phyloP scores from a whole-genome alignment of 1,140 invertebrate species.

The Trichogramma pretiosum region DNA sequence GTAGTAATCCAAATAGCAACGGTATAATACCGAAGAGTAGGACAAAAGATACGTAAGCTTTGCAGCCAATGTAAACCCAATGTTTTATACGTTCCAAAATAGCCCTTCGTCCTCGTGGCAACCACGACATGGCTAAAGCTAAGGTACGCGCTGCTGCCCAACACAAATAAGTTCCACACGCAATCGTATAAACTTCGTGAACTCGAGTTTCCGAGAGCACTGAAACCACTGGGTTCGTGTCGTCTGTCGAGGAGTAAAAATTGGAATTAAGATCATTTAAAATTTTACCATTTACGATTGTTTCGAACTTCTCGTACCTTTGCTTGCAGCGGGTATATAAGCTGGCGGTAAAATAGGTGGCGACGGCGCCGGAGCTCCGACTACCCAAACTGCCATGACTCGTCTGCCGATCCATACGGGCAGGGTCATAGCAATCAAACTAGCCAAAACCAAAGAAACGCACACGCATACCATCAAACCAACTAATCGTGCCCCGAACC shows the following conservation, averaged over 20 bases:
- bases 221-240: slow-evolving; percentile 19
- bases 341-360: slow-evolving; percentile 33
- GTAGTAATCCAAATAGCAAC: slow-evolving; percentile 79
- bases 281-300: slow-evolving; percentile 4
- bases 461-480: slow-evolving; percentile 74
- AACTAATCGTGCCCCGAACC: slow-evolving; percentile 71
- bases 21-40: slow-evolving; percentile 86
- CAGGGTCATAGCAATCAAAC: slow-evolving; percentile 74
- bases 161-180: slow-evolving; percentile 87
- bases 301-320: neutral
- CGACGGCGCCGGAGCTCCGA: slow-evolving; percentile 47
- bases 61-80: slow-evolving; percentile 60
- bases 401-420: slow-evolving; percentile 84
- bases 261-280: too few species aligned
- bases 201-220: slow-evolving; percentile 55
- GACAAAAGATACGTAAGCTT: slow-evolving; percentile 64
- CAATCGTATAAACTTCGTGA: slow-evolving; percentile 93
- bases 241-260: neutral
- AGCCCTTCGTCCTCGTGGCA: slow-evolving; percentile 75
- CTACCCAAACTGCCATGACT: slow-evolving; percentile 78
- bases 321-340: slow-evolving; percentile 25
- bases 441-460: slow-evolving; percentile 72
- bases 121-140: slow-evolving; percentile 72
- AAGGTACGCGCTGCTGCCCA: slow-evolving; percentile 76
- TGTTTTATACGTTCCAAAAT: slow-evolving; percentile 66